Conservation (phyloP, 1,140 invertebrate species). For the Drosophila cardini region DNA sequence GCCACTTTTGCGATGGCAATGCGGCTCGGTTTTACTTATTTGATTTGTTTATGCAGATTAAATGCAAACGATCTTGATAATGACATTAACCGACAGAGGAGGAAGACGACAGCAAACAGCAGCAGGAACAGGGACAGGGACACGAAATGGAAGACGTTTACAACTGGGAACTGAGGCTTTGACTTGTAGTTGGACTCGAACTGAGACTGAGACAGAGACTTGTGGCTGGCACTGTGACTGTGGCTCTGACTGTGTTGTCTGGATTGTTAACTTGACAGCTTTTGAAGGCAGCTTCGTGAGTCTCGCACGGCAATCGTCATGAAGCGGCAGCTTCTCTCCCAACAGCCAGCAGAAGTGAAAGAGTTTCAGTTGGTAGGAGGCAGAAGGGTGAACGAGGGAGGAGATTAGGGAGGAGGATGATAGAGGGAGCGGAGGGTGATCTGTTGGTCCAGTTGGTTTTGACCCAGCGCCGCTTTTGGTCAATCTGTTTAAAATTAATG, state of each 20-base stretch:
- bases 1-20: slow-evolving; percentile 57
- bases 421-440: not conserved
- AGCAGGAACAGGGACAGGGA: slow-evolving; percentile 27
- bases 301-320: slow-evolving; percentile 71
- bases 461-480: slow-evolving; percentile 77
- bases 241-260: slow-evolving; percentile 65
- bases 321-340: slow-evolving; percentile 8
- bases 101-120: slow-evolving; percentile 39
- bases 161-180: slow-evolving; percentile 30
- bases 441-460: slow-evolving; percentile 31
- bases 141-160: slow-evolving; percentile 48
- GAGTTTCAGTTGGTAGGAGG: not conserved
- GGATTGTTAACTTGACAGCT: slow-evolving; percentile 84
- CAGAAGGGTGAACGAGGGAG: not conserved
- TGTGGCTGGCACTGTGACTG: slow-evolving; percentile 21
- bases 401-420: too few species aligned
- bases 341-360: slow-evolving; percentile 17
- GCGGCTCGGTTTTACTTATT: slow-evolving; percentile 74
- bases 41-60: slow-evolving; percentile 84
- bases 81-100: slow-evolving; percentile 84
- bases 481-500: slow-evolving; percentile 79
- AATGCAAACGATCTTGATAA: slow-evolving; percentile 84
- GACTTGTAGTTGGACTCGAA: slow-evolving; percentile 26
- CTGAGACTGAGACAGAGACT: slow-evolving; percentile 12
- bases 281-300: slow-evolving; percentile 81